Conservation (phyloP, 2,113 vertebrate species). For the Lepus americanus region DNA sequence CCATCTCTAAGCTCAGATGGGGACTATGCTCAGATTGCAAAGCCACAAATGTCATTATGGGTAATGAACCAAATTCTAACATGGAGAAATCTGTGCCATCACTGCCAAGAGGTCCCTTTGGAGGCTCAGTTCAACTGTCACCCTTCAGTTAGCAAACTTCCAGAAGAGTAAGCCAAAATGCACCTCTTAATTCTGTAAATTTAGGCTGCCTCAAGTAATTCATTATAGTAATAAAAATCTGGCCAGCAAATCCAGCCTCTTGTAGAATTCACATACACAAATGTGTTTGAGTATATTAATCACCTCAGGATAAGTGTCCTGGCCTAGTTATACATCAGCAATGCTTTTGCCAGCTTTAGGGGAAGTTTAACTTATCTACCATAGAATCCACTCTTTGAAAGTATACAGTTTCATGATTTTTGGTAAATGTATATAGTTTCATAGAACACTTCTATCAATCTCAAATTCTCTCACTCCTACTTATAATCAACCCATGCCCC, state of each 20-base stretch:
- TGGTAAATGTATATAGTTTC: not conserved
- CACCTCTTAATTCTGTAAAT: too few relatives aligned
- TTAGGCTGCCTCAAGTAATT: too few relatives aligned
- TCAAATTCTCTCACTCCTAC: not conserved
- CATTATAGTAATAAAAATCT: not conserved
- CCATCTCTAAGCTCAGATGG: not conserved
- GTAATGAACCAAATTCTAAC: conserved; percentile 14
- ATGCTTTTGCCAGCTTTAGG: not conserved
- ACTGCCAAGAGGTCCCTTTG: not conserved
- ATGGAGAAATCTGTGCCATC: not conserved
- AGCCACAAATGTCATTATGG: conserved; percentile 6
- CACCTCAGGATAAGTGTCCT: not conserved
- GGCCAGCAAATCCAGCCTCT: not conserved
- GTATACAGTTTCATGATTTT: not conserved
- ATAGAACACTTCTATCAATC: not conserved
- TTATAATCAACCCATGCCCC: not conserved
- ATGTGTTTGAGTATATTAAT: not conserved
- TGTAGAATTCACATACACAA: not conserved
- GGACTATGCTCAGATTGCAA: conserved; percentile 25
- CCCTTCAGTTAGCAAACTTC: too few relatives aligned
- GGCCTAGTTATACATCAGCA: not conserved
- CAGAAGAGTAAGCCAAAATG: too few relatives aligned
- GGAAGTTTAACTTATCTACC: not conserved
- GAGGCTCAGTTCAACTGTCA: not conserved
- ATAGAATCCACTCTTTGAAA: not conserved